Evolutionary conservation across 2,113 vertebrate species (phyloP), one percentile per base, ranked within the genome.

Genomic region (Malurus melanocephalus): DNA sequence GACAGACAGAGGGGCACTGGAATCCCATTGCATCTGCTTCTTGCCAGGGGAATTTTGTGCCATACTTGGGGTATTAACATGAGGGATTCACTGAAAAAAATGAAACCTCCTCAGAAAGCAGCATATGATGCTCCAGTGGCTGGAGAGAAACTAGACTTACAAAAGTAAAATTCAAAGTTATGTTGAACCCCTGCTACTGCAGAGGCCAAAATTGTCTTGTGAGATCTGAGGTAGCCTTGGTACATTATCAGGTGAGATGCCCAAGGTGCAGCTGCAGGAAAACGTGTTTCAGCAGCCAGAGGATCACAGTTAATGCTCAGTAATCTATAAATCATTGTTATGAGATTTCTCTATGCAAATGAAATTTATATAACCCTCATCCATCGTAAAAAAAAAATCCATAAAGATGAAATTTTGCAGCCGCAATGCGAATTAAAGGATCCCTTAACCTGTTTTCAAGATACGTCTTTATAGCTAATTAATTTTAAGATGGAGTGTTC

Each of bases 311-410:
- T 88, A 94, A 94, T 76, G 80, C 87, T 90, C 91, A 81, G 45
- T 87, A 92, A 97, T 88, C 94, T 95, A 93, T 96, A 95, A 96
- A 96, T 96, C 88, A 95, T 69, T 93, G 56, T 72, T 94, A 88
- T 43, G 72, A 94, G 73, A 95, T 93, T 94, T 92, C 49, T 92
- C 94, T 61, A 96, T 93, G 96, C 85, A 97, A 95, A 97, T 93
- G 86, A 96, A 94, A 95, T 94, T 92, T 96, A 94, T 97, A 93
- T 90, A 92, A 92, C 66, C 75, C 56, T 89, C 95, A 97, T 96
- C 91, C 96, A 95, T 95, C 66, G 87, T 90, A 91, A 95, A 80
- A 94, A 49, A 45, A 92, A 94, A 13, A 35, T 57, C 59, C 59
- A 87, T 91, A 87, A 96, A 94, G 93, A 95, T 82, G 91, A 90